Evolutionary conservation across 2,888 invertebrate species (phyloP).

Genomic region (Ptychoptera albimana): DNA sequence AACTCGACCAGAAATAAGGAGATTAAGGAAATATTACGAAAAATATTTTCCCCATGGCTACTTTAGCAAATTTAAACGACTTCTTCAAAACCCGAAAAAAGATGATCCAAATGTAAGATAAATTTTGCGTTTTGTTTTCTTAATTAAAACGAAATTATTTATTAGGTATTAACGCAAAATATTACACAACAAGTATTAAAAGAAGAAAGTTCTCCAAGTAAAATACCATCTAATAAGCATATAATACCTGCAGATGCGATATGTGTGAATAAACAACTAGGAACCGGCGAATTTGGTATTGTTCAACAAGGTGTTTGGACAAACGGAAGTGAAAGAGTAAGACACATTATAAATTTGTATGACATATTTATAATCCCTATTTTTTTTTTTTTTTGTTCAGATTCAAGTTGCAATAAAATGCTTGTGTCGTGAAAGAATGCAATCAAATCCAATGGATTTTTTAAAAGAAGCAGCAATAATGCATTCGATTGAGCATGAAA

Average conservation of each 20-base stretch:
- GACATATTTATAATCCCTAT: neutral
- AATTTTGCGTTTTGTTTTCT: neutral
- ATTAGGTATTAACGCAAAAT: neutral
- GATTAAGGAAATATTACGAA: slow-evolving; percentile 84
- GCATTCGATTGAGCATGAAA: slow-evolving; percentile 94
- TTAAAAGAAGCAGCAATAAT: slow-evolving; percentile 96
- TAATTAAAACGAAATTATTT: neutral
- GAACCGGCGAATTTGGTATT: slow-evolving; percentile 94
- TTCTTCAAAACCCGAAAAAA: slow-evolving; percentile 40
- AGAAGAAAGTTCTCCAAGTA: slow-evolving; percentile 26
- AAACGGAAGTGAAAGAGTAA: slow-evolving; percentile 78
- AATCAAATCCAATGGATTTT: slow-evolving; percentile 91
- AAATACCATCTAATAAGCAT: slow-evolving; percentile 52
- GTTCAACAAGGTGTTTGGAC: slow-evolving; percentile 98
- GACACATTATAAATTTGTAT: slow-evolving; percentile 13
- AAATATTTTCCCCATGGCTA: slow-evolving; percentile 90
- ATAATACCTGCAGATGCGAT: slow-evolving; percentile 82
- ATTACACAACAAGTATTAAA: slow-evolving; percentile 4
- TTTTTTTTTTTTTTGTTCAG: slow-evolving; percentile 31
- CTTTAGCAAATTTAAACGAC: slow-evolving; percentile 77
- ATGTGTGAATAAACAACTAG: slow-evolving; percentile 84
- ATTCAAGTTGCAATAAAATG: slow-evolving; percentile 96
- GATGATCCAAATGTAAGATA: slow-evolving; percentile 31
- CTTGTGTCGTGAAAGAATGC: slow-evolving; percentile 84
- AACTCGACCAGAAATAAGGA: slow-evolving; percentile 86